Percentiles rank a stretch among this genome's conserved stretches.
Conservation (phyloP, 2,113 vertebrate genomes). For the Cheirogaleus medius region DNA sequence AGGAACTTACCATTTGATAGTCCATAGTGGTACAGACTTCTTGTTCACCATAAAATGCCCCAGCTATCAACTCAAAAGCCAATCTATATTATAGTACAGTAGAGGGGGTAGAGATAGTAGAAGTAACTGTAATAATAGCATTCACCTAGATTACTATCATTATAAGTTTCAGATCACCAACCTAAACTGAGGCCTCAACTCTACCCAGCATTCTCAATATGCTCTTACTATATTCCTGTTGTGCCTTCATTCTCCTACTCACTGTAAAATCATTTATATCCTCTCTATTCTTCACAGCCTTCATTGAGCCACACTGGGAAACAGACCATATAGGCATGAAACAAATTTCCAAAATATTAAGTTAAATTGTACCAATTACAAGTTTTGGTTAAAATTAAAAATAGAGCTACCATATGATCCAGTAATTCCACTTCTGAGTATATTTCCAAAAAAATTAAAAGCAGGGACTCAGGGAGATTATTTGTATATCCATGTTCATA, state of each 20-base stretch:
- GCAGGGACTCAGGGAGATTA: background rate
- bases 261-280: background rate
- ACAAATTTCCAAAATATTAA: background rate
- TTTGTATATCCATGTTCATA: background rate
- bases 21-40: background rate
- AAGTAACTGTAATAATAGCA: background rate
- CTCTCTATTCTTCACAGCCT: background rate
- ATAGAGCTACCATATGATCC: background rate
- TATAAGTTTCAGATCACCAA: background rate
- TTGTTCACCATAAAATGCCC: background rate
- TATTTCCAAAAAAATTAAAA: background rate
- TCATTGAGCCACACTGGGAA: background rate
- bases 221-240: background rate
- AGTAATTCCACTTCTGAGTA: background rate
- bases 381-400: slow-evolving; percentile 1
- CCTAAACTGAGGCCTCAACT: background rate
- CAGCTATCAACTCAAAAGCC: background rate
- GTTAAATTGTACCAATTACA: slow-evolving; percentile 11
- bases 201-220: background rate
- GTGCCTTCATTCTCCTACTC: background rate
- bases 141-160: background rate
- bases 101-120: too few relatives aligned
- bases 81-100: background rate
- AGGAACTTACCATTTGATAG: background rate
- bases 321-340: background rate